phyloP scores from a whole-genome alignment of 1,140 invertebrate species.

The Chionoecetes opilio region DNA sequence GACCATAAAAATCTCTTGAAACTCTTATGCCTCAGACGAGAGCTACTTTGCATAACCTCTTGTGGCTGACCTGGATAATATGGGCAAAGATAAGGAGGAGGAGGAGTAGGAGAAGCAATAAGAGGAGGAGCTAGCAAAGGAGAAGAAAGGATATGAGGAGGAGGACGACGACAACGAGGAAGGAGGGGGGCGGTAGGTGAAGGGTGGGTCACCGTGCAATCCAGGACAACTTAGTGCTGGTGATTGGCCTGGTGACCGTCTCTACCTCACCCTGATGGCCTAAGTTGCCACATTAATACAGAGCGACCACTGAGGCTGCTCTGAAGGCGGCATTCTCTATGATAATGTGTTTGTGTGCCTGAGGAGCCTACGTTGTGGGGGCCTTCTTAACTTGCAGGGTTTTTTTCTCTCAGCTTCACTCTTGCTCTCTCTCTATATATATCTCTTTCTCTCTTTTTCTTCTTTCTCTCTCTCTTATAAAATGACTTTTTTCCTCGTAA shows the following conservation, averaged over 20 bases:
- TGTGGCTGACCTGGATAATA: neutral
- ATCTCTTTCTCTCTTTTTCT: no score
- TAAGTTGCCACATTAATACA: neutral
- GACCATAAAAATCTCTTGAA: no score
- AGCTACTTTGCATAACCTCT: neutral
- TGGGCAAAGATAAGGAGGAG: neutral
- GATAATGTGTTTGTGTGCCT: neutral
- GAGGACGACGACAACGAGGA: neutral
- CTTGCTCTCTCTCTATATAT: no score
- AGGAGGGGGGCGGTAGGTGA: no score
- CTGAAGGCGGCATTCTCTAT: no score
- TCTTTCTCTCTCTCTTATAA: no score
- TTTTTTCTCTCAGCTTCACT: neutral
- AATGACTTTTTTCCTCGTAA: no score
- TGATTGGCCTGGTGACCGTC: slow-evolving; percentile 13
- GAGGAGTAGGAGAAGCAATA: neutral
- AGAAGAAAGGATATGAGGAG: neutral
- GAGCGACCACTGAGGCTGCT: neutral
- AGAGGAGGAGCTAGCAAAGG: neutral
- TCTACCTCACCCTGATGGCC: neutral
- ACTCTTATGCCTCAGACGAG: neutral
- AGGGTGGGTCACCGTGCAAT: neutral
- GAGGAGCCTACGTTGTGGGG: neutral
- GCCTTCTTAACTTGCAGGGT: neutral
- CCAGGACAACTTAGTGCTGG: neutral